phyloP scores from a whole-genome alignment of 2,888 invertebrate genomes.

The Nomada lathburiana region DNA sequence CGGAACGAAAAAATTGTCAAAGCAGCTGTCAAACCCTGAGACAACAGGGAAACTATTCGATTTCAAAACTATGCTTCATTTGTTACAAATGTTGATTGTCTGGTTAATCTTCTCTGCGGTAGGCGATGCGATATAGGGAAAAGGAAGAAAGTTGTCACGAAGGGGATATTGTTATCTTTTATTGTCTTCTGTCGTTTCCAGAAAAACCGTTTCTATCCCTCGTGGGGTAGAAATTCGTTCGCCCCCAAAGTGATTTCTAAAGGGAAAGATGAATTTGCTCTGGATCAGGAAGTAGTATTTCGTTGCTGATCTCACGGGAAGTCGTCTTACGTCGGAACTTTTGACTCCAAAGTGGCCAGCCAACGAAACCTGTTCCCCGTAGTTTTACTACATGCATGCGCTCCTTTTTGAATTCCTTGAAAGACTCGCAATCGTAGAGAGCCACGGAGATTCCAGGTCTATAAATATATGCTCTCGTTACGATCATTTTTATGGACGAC shows the following conservation, averaged over 20 bases:
- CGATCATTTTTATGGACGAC: background rate
- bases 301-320: conserved; percentile 33
- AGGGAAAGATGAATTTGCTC: conserved; percentile 19
- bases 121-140: background rate
- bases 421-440: conserved; percentile 14
- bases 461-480: conserved; percentile 43
- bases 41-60: background rate
- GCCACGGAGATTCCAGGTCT: conserved; percentile 6
- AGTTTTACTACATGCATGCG: conserved; percentile 9
- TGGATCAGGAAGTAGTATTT: conserved; percentile 29
- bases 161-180: background rate
- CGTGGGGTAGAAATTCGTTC: conserved; percentile 5
- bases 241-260: conserved; percentile 36
- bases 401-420: conserved; percentile 31
- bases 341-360: conserved; percentile 18
- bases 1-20: background rate
- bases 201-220: conserved; percentile 1
- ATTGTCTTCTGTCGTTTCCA: background rate
- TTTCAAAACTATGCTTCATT: too few relatives aligned
- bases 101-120: background rate
- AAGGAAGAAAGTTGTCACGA: conserved; percentile 5
- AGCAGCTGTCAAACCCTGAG: background rate
- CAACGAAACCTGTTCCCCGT: conserved; percentile 8
- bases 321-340: conserved; percentile 25
- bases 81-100: too few relatives aligned